A percentile compares a stretch with the other conserved stretches of the same genome.
Evolutionary conservation across 2,113 vertebrate genomes (phyloP).

Genomic region (Syrmaticus mikado): DNA sequence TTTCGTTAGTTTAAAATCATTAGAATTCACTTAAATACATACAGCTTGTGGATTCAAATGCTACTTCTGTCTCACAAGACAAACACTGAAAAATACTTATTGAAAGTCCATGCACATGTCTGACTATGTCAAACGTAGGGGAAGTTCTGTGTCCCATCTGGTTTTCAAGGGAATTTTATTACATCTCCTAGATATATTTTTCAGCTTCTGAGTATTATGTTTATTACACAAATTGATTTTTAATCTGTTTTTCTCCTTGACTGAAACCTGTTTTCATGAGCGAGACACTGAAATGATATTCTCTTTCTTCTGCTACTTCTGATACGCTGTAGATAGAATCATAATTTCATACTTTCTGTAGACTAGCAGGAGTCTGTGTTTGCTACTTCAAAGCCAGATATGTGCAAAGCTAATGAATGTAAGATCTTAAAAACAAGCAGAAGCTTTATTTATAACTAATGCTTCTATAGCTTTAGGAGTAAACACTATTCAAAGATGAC

Average conservation of each 20-base stretch:
- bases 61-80: neutral
- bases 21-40: neutral
- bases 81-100: neutral
- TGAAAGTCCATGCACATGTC: neutral
- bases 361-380: neutral
- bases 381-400: slow-evolving; percentile 44
- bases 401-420: slow-evolving; percentile 15
- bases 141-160: neutral
- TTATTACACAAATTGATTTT: slow-evolving; percentile 46
- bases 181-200: slow-evolving; percentile 16
- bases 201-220: neutral
- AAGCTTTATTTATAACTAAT: slow-evolving; percentile 22
- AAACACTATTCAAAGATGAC: neutral
- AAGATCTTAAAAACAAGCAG: slow-evolving; percentile 33
- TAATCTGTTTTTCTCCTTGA: slow-evolving; percentile 40
- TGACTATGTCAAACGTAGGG: neutral
- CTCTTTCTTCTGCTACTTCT: slow-evolving; percentile 37
- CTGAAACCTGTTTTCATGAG: slow-evolving; percentile 42
- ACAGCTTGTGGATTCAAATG: neutral
- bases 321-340: neutral
- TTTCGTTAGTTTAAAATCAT: neutral
- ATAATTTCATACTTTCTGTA: slow-evolving; percentile 28
- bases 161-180: slow-evolving; percentile 41
- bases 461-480: neutral
- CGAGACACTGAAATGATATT: slow-evolving; percentile 19